Base-by-base conservation (phyloP, 2,113 vertebrate species). In the Pteruthius melanotis region DNA sequence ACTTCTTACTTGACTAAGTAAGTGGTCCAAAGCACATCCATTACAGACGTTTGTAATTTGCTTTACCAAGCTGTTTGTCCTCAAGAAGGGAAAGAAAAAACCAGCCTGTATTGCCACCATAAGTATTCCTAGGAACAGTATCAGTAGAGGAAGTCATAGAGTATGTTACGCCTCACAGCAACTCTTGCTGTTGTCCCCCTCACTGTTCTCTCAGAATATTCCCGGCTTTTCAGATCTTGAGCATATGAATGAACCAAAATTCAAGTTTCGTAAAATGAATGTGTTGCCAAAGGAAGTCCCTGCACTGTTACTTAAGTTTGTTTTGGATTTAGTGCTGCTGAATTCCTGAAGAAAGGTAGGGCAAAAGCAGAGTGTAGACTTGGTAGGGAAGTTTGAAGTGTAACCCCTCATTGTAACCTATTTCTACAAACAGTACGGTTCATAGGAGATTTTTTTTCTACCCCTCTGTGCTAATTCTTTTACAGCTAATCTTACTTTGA, bases 401-500 rank as follows among this genome's bases (percentile, higher is more conserved):
- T 78, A 1, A 1, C 44, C 6, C 6, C 44, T 83, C 26, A 11
- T 49, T 92, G 84, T 77, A 75, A 31, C 35, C 45, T 76, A 63
- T 13, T 90, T 31, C 52, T 87, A 49, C 66, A 47, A 94, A 66
- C 27, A 64, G n/a, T 53, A 7, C 79, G 70, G 81, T 70, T 40
- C 40, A 56, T 60, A 33, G 61, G 49, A 89, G 53, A 42, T 30
- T 65, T 44, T 54, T 14, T 61, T 39, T 3, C 6, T 81, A 27
- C 39, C 7, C 14, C 31, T 10, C 40, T 11, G 24, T 76, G 65
- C 52, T 95, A 92, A 89, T 95, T 89, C 88, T 93, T 87, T 71
- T 78, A 50, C 61, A 44, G 90, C 79, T 92, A 85, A 93, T 96
- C 78, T 71, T 78, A 63, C 53, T 95, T 92, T 86, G 72, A 90